These are phyloP conservation scores for Rhinopomastus cyanomelas DNA, from an alignment of 2,113 vertebrate species.

Conservation along the genomic window DNA sequence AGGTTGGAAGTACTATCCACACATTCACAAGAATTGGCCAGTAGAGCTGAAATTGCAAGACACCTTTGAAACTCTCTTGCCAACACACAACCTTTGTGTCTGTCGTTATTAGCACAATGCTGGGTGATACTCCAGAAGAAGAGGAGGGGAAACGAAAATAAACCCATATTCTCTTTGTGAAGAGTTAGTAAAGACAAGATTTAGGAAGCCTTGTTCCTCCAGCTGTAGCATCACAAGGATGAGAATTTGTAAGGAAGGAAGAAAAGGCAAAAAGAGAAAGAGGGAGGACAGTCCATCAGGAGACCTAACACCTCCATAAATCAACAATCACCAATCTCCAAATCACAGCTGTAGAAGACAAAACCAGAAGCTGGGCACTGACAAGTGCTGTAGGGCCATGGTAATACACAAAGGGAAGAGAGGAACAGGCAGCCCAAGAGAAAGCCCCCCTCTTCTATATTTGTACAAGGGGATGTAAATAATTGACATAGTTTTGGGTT, in stretches of 20 bases:
- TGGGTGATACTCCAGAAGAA: conserved; percentile 15
- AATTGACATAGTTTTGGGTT: background rate
- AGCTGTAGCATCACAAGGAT: conserved; percentile 23
- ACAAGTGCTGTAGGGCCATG: background rate
- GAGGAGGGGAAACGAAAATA: conserved; percentile 22
- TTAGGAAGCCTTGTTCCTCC: conserved; percentile 43
- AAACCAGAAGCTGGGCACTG: background rate
- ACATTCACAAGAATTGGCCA: background rate
- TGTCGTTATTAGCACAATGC: background rate
- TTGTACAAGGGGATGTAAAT: background rate
- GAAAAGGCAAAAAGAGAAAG: background rate
- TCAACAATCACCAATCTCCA: background rate
- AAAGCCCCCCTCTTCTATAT: conserved; percentile 36
- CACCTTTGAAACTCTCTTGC: accelerated
- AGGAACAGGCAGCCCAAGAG: background rate
- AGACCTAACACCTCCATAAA: background rate
- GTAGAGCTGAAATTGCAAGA: background rate
- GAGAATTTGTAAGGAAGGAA: background rate
- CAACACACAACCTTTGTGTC: background rate
- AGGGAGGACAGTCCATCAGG: background rate
- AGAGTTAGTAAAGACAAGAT: conserved; percentile 28
- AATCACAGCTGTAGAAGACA: conserved; percentile 4
- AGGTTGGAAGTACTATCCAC: accelerated
- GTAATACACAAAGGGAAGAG: background rate
- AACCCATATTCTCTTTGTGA: background rate